phyloP scores from a whole-genome alignment of 2,113 vertebrate genomes.

The Corythornis cristatus region DNA sequence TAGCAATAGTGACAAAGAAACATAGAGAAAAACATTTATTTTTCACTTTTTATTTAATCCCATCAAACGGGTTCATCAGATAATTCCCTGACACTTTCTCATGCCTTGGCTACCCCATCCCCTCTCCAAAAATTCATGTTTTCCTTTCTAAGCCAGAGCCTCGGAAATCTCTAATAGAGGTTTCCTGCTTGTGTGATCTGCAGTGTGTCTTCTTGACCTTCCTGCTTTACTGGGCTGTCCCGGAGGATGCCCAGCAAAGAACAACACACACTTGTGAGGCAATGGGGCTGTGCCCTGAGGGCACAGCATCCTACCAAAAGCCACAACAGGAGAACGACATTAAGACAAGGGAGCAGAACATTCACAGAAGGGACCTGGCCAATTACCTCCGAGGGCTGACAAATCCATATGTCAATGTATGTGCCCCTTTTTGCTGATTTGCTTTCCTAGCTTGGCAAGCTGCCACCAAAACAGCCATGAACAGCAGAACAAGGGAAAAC shows the following conservation, averaged over 20 bases:
- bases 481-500: not conserved
- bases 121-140: not conserved
- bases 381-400: not conserved
- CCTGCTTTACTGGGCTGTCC: not conserved
- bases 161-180: not conserved
- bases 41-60: constrained; percentile 47
- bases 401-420: not conserved
- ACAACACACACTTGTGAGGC: not conserved
- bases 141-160: not conserved
- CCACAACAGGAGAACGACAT: not conserved
- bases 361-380: not conserved
- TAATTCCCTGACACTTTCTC: not conserved
- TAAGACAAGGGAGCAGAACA: not conserved
- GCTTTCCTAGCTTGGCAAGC: not conserved
- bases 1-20: constrained; percentile 66
- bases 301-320: not conserved
- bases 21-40: constrained; percentile 44
- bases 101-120: not conserved
- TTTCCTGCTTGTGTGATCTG: not conserved
- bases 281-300: not conserved
- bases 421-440: not conserved
- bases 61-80: not conserved
- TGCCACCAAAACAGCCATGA: not conserved
- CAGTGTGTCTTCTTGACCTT: not conserved
- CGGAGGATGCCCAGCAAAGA: not conserved